These are phyloP conservation scores for Drosophila carrolli DNA, from an alignment of 1,140 invertebrate genomes.

Conservation along the genomic window DNA sequence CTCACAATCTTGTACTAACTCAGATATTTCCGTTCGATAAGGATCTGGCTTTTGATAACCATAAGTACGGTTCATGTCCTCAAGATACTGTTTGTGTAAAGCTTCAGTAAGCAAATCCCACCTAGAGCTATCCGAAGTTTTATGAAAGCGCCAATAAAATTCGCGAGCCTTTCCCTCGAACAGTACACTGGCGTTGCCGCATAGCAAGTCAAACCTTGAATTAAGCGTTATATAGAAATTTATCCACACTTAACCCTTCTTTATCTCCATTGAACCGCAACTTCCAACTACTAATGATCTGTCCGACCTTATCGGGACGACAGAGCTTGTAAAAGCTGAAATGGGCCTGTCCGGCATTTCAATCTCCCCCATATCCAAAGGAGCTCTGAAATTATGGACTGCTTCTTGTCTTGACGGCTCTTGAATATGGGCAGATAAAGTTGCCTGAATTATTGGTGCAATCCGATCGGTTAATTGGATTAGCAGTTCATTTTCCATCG, in stretches of 20 bases:
- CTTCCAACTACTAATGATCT: background rate
- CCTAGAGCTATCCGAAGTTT: background rate
- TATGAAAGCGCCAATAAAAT: background rate
- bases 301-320: background rate
- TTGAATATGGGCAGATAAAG: too few relatives aligned
- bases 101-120: background rate
- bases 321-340: background rate
- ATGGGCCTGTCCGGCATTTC: too few relatives aligned
- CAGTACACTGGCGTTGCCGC: background rate
- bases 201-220: background rate
- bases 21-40: too few relatives aligned
- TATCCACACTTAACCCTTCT: background rate
- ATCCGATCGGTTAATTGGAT: background rate
- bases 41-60: too few relatives aligned
- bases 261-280: too few relatives aligned
- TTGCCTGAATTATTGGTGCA: background rate
- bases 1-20: too few relatives aligned
- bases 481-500: too few relatives aligned
- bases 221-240: background rate
- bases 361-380: background rate
- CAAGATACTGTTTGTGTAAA: too few relatives aligned
- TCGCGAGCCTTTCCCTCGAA: background rate
- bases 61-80: too few relatives aligned
- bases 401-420: too few relatives aligned
- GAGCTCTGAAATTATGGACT: background rate